Evolutionary conservation across 2,888 invertebrate genomes (phyloP), one percentile per base, ranked within the genome.

Genomic region (Apeira syringaria): DNA sequence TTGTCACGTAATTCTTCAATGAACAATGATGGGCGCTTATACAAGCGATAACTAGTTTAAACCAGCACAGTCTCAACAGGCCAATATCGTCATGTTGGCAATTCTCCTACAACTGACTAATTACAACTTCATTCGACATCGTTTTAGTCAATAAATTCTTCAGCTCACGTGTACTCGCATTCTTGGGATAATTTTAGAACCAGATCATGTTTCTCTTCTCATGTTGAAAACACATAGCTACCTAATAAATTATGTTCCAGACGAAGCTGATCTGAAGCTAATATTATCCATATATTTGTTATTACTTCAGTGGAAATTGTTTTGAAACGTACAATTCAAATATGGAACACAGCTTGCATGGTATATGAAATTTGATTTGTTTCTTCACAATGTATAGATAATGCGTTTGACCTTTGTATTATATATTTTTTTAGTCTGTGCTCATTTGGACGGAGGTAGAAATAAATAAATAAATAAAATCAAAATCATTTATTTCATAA

Each of bases 141-240:
- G 18, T 25, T 30, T 34, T 27, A 22, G 25, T 30, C 34, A 43
- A 38, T 34, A 15, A 38, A 38, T 38, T 44, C 30, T 31, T 30
- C 7, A 29, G 29, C 5, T 34, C 41, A 33, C 28, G 43, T 43
- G 26, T 25, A 2, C 2, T 1, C 2, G 28, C 32, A 34, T 43
- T 43, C 36, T 31, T 27, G 4, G 12, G 33, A 28, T 44, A 44
- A 43, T 44, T 44, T 38, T 38, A 38, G 38, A 26, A 15, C 32
- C 10, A 17, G 44, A 24, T 44, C 38, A 33, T 29, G 38, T 38
- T 37, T 33, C 7, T 8, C 33, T 22, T 24, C 10, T n/a, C 15
- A 26, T 18, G 30, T 10, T 10, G 20, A 42, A 30, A 26, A 35
- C 25, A 15, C 15, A 15, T 15, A n/a, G n/a, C n/a, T 17, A 20